These are phyloP conservation scores for Muntiacus reevesi DNA, from an alignment of 2,113 vertebrate genomes.

Conservation along the genomic window DNA sequence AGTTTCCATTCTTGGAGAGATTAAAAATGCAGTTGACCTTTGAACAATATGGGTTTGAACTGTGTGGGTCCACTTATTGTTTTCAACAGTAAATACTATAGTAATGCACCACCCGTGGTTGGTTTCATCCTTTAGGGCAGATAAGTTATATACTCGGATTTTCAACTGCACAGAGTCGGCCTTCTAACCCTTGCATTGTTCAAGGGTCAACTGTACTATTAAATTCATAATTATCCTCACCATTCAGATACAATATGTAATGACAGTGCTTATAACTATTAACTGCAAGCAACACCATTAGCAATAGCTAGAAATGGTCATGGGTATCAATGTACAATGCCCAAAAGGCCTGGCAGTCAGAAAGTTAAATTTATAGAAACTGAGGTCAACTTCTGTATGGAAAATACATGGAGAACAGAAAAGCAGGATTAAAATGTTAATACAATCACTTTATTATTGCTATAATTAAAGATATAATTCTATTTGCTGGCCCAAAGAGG, in stretches of 20 bases:
- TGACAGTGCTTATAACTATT: background rate
- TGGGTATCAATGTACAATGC: background rate
- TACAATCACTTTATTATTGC: background rate
- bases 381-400: background rate
- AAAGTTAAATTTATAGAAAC: slow-evolving; percentile 16
- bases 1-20: background rate
- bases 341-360: background rate
- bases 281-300: background rate
- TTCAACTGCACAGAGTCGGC: background rate
- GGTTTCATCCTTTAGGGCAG: background rate
- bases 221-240: background rate
- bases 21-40: background rate
- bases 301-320: background rate
- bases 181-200: background rate
- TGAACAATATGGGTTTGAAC: background rate
- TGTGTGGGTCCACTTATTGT: background rate
- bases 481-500: background rate
- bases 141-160: background rate
- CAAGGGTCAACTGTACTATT: background rate
- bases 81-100: background rate
- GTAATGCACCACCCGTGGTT: background rate
- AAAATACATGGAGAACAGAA: background rate
- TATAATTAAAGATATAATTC: background rate
- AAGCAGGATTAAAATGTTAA: slow-evolving; percentile 1
- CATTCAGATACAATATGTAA: slow-evolving; percentile 5